Conservation (phyloP, 2,113 vertebrate species). For the Paracanthobrama guichenoti region DNA sequence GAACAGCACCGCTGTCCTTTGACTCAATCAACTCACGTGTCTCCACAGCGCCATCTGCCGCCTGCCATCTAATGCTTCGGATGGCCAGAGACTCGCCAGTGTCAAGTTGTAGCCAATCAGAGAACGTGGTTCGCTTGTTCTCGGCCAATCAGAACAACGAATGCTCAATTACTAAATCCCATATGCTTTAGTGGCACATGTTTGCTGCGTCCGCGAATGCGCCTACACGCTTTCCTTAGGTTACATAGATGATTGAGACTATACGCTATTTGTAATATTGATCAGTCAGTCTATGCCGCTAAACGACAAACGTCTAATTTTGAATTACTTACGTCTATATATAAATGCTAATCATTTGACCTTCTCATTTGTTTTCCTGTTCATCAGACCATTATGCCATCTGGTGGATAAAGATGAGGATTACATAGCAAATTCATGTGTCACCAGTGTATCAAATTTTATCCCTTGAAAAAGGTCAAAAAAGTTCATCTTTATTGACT, state of each 20-base stretch:
- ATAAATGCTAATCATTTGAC: neutral
- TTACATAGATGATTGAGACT: neutral
- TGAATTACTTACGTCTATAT: neutral
- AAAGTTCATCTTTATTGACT: neutral
- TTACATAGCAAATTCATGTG: neutral
- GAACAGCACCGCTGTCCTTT: constrained; percentile 12
- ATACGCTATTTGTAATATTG: neutral
- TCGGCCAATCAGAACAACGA: constrained; percentile 7
- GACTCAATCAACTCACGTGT: neutral
- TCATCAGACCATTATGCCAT: neutral
- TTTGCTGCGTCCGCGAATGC: constrained; percentile 5
- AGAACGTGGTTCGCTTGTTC: neutral
- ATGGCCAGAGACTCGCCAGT: neutral
- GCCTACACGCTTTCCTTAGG: neutral
- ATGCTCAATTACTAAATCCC: neutral
- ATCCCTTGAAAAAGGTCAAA: neutral
- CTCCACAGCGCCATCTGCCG: constrained; percentile 33
- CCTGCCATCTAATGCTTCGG: neutral
- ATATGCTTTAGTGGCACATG: neutral
- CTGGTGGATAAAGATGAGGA: constrained; percentile 13
- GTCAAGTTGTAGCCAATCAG: constrained; percentile 13
- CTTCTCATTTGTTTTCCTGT: too few species aligned
- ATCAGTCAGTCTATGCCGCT: neutral
- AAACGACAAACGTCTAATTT: neutral
- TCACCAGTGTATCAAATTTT: neutral